Evolutionary conservation across 2,888 invertebrate species (phyloP), one percentile per base, ranked within the genome.

Genomic region (Mystacides longicornis): DNA sequence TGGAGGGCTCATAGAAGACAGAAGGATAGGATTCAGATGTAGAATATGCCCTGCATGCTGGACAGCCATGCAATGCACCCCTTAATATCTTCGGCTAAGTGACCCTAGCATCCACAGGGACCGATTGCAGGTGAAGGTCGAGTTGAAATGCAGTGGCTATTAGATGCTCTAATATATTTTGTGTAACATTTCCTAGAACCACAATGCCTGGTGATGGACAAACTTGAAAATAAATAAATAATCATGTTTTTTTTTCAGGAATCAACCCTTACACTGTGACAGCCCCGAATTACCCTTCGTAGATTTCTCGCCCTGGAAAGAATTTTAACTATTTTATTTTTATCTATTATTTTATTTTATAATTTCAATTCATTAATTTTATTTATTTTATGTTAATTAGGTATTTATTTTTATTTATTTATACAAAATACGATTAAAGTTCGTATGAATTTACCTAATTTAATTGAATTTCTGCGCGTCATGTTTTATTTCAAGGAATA

Each of bases 291-390:
- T 89, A 63, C 85, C 85, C 0, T 65, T 69, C 14, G 67, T 88
- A 53, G 80, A 89, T 70, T 71, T 89, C 23, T 75, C 72, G 52
- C 71, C 72, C 49, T 89, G 89, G 81, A 78, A 75, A 63, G 75
- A 73, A 58, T 67, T 64, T 21, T 71, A 67, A 48, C 16, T 18
- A 9, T 45, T 46, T 31, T 52, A 37, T 50, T 21, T 9, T 50
- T 19, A 7, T 16, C 22, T 47, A 20, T 16, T 33, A 16, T 23
- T 11, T 52, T 16, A 18, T 7, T 52, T 18, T 52, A 45, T 45
- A 16, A 33, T 16, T 16, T 45, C 21, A 20, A 20, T 5, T 45
- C 3, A 45, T 19, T 19, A 5, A 45, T 19, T 19, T 45, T 19
- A 45, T 45, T 23, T 51, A 42, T 22, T 42, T 50, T 49, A 20